phyloP scores from a whole-genome alignment of 2,888 invertebrate genomes.

The Chloromyia formosa region DNA sequence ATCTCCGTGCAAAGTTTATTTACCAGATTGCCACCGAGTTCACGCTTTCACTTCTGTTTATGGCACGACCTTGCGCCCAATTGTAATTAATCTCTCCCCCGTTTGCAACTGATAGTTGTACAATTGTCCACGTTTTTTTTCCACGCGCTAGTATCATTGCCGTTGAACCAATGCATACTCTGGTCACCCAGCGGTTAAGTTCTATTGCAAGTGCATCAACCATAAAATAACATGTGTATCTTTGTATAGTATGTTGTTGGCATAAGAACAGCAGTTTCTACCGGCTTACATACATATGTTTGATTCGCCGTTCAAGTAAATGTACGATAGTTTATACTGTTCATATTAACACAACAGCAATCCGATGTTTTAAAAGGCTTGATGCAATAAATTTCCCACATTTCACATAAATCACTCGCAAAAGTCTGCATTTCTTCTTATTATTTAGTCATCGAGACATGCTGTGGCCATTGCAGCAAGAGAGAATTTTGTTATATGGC shows the following conservation, averaged over 20 bases:
- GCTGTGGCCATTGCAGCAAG: slow-evolving; percentile 33
- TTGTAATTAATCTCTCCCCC: slow-evolving; percentile 25
- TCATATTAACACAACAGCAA: slow-evolving; percentile 33
- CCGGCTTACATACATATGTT: no score
- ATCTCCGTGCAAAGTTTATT: no score
- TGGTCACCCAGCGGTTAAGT: background rate
- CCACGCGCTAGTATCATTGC: background rate
- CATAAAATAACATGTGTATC: background rate
- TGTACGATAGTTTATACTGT: background rate
- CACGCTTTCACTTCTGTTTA: no score
- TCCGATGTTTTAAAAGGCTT: slow-evolving; percentile 37
- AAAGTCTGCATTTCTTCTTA: slow-evolving; percentile 54
- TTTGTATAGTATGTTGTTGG: background rate
- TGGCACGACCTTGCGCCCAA: slow-evolving; percentile 26
- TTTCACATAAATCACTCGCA: slow-evolving; percentile 62
- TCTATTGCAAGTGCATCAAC: slow-evolving; percentile 27
- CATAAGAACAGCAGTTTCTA: no score
- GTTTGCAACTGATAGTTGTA: slow-evolving; percentile 24
- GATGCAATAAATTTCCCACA: slow-evolving; percentile 59
- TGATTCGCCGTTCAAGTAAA: background rate
- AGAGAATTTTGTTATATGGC: background rate
- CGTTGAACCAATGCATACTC: background rate
- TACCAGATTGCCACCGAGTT: no score
- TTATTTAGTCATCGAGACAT: slow-evolving; percentile 46
- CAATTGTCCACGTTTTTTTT: background rate